Base-by-base conservation (phyloP, 1,140 invertebrate genomes). In the Platyura marginata region DNA sequence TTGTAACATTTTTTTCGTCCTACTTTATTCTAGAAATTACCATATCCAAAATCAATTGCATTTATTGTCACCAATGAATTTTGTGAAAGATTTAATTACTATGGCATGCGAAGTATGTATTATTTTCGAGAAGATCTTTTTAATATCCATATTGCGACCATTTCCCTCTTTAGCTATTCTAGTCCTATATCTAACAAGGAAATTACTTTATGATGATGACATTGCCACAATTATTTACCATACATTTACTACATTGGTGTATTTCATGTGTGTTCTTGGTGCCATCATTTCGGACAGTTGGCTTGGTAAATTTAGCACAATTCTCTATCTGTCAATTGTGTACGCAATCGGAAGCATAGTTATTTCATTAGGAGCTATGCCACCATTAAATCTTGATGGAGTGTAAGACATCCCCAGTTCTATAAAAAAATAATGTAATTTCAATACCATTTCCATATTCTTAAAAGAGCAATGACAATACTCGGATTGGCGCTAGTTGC, bases 281-380 rank as follows among this genome's bases (percentile, higher is more conserved):
- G 88, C 88, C 0, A 80, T 93, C 40, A 49, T 93, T 13, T 86
- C 90, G 0, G 91, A 96, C 59, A 81, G 83, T 21, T 76, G 72
- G 48, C 63, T 93, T 1, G 90, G 89, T 44, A 86, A 87, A 64
- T 93, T 81, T 59, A 75, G 66, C 73, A 79, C 79, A 2, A 79
- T 80, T 42, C 57, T 81, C 21, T 78, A 69, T 51, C 49, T 81
- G 13, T 81, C 77, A n/a, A 58, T 81, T 16, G 51, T 87, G 29
- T 86, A 87, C 53, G 67, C 71, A 2, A 6, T 71, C 33, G 83
- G 82, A 35, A 79, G 78, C 57, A 45, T 79, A 11, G 48, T 81
- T 1, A 54, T 87, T 32, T 64, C 81, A 2, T 21, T 70, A 0
- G 54, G 54, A 20, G 57, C 65, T 51, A 69, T 45, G 57, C 75